Percentiles rank a stretch among this genome's conserved stretches.
Conservation (phyloP, 1,140 invertebrate genomes). For the Delia radicum region DNA sequence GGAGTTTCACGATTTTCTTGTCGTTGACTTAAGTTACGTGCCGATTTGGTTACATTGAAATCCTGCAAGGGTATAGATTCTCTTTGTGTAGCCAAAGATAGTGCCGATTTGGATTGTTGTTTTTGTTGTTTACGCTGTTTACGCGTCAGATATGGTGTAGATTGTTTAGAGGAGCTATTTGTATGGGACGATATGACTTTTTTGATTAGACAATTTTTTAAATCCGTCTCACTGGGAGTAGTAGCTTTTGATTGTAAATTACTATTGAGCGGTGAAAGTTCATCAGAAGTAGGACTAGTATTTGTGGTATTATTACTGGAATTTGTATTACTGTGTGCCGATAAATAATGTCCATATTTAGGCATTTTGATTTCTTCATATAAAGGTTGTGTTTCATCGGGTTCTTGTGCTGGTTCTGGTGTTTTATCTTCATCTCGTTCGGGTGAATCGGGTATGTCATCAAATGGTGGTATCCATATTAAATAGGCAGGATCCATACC, state of each 20-base stretch:
- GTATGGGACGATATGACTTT: constrained; percentile 16
- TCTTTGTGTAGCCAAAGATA: constrained; percentile 25
- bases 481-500: constrained; percentile 85
- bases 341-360: constrained; percentile 56
- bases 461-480: constrained; percentile 81
- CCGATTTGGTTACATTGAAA: constrained; percentile 22
- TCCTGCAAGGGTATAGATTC: constrained; percentile 9
- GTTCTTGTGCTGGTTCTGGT: constrained; percentile 36
- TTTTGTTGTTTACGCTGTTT: constrained; percentile 44
- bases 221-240: constrained; percentile 38
- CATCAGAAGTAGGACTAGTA: constrained; percentile 49
- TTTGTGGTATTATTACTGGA: constrained; percentile 56
- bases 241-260: constrained; percentile 41
- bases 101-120: constrained; percentile 37
- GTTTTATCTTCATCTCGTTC: constrained; percentile 45
- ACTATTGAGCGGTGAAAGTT: constrained; percentile 34
- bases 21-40: constrained; percentile 27
- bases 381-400: constrained; percentile 29
- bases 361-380: constrained; percentile 59
- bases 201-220: constrained; percentile 29
- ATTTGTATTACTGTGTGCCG: constrained; percentile 61
- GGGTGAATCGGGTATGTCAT: constrained; percentile 56
- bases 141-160: constrained; percentile 45
- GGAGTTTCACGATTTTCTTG: background rate
- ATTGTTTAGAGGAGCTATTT: constrained; percentile 33